A percentile compares a stretch with the other conserved stretches of the same genome.
These are phyloP conservation scores for Rhagonycha lutea DNA, from an alignment of 2,888 invertebrate genomes.

Conservation along the genomic window DNA sequence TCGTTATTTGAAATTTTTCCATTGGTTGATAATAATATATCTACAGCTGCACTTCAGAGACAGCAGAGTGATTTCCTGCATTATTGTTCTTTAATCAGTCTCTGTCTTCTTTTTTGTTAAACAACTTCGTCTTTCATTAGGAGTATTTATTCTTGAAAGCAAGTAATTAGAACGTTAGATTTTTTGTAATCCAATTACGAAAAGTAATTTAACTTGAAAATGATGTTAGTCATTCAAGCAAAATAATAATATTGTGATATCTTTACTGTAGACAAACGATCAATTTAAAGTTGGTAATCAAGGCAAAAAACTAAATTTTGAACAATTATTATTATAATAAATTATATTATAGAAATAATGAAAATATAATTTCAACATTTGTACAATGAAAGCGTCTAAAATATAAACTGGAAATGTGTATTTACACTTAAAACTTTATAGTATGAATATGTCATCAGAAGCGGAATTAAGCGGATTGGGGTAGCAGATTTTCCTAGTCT, in stretches of 20 bases:
- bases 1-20: background rate
- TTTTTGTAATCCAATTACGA: background rate
- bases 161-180: background rate
- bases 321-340: background rate
- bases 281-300: too few relatives aligned
- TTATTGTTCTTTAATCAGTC: background rate
- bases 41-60: background rate
- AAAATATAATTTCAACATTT: background rate
- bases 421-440: background rate
- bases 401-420: slow-evolving; percentile 12
- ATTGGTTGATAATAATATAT: background rate
- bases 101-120: background rate
- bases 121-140: background rate
- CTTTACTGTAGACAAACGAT: too few relatives aligned
- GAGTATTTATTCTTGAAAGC: background rate
- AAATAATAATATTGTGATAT: background rate
- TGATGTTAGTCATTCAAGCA: background rate
- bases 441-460: slow-evolving; percentile 17
- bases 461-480: slow-evolving; percentile 19
- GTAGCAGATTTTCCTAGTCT: slow-evolving; percentile 9
- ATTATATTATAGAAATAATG: background rate
- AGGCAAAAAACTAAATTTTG: background rate
- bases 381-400: background rate
- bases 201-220: background rate
- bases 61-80: background rate